A percentile compares a stretch with the other conserved stretches of the same genome.
Evolutionary conservation across 2,888 invertebrate genomes (phyloP).

Genomic region (Cantharis nigra): DNA sequence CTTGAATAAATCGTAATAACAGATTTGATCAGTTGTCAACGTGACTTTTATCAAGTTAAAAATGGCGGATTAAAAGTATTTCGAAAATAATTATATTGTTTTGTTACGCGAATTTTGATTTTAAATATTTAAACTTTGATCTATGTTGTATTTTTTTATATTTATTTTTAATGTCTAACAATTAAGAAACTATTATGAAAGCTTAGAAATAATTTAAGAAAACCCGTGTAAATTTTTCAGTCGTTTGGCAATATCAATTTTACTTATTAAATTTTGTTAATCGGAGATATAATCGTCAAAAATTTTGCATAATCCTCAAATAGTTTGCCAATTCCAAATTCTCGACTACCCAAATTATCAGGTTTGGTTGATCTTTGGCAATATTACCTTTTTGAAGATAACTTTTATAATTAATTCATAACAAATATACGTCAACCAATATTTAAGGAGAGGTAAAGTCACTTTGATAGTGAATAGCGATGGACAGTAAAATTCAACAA

Average conservation of each 20-base stretch:
- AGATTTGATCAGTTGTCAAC: not conserved
- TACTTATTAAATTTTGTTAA: not conserved
- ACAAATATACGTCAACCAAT: too few species aligned
- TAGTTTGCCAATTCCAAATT: not conserved
- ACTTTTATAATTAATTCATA: not conserved
- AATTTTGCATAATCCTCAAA: not conserved
- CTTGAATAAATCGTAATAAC: not conserved
- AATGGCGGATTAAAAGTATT: not conserved
- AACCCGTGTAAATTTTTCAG: not conserved
- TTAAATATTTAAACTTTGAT: not conserved
- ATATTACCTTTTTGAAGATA: not conserved
- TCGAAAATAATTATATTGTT: not conserved
- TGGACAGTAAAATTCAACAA: too few species aligned
- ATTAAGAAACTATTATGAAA: not conserved
- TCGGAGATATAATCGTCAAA: not conserved
- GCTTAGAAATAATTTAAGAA: not conserved
- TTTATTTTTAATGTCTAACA: not conserved
- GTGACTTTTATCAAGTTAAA: too few species aligned
- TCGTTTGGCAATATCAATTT: too few species aligned
- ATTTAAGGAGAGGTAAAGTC: too few species aligned
- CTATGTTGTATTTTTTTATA: too few species aligned
- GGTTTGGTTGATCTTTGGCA: not conserved
- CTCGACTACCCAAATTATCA: too few species aligned
- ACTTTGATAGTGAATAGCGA: too few species aligned
- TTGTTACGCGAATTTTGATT: too few species aligned